Base-by-base conservation (phyloP, 30 jellyfish, hydroid and myxozoan genomes). In the Catostylus mosaicus region DNA sequence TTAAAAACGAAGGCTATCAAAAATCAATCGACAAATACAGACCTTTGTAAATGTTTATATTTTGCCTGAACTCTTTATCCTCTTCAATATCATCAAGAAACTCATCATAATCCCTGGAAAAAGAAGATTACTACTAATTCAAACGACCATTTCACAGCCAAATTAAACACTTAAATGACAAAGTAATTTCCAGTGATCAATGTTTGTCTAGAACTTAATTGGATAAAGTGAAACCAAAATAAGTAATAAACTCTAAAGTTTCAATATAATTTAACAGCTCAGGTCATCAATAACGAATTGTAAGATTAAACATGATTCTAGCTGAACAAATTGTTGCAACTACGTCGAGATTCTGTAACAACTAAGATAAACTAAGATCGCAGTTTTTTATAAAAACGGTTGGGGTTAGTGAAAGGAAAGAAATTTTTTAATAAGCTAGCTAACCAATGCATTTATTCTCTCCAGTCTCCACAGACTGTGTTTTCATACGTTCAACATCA, bases 41-140 rank as follows among this genome's bases (percentile, higher is more conserved):
- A 94, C 99, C 97, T 94, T 86, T 88, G 83, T 94, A 94, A 71
- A 94, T 94, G 48, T 94, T 94, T 63, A 94, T 62, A 32, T 80
- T 77, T 36, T 89, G 86, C 47, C 99, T 71, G 82, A 80, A 94
- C 31, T 94, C 99, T 83, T 80, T 88, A 65, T 94, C 99, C 54
- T 94, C 99, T 61, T 94, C 99, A 60, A 94, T 75, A 48, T 94
- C 99, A 81, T 94, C 97, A 75, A 94, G 78, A 71, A 94, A 94
- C 32, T 94, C 99, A 37, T 94, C 97, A 75, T 94, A 94, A 61
- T 94, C 99, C 69, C 99, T 94, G 73, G 18, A 67, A 63, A 40
- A 56, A 57, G 36, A 59, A 59, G 4, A 23, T 23, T 26, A 27
- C 9, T 1, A 3, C 67, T 52, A 7, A 52, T 7, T 11, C 30